Percentiles rank a stretch among this genome's conserved stretches.
Evolutionary conservation across 2,113 vertebrate genomes (phyloP).

Genomic region (Hyperopisus bebe): DNA sequence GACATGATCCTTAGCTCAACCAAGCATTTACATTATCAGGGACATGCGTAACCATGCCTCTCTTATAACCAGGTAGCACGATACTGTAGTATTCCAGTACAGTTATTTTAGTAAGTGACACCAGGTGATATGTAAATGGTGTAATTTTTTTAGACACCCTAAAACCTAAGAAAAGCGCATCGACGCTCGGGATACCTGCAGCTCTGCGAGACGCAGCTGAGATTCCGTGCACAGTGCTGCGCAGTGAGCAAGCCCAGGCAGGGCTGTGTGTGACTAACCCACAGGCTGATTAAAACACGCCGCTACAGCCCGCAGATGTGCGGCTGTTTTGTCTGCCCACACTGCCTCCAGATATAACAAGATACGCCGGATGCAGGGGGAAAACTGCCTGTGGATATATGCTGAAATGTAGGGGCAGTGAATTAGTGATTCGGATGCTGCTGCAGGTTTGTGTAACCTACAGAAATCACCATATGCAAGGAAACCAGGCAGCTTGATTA

Average conservation of each 20-base stretch:
- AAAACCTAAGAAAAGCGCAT: background rate
- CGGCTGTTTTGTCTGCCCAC: background rate
- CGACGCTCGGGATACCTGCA: background rate
- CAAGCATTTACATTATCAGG: background rate
- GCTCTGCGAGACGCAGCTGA: background rate
- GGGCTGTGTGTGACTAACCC: slow-evolving; percentile 3
- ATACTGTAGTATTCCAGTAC: background rate
- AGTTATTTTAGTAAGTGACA: background rate
- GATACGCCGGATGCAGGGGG: background rate
- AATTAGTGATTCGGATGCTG: background rate
- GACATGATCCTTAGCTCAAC: background rate
- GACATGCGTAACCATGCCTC: background rate
- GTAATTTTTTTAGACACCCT: background rate
- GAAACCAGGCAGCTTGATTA: background rate
- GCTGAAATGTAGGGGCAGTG: background rate
- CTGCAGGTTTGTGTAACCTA: background rate
- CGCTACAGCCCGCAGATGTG: background rate
- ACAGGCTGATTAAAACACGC: background rate
- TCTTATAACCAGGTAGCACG: background rate
- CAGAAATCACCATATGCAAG: background rate
- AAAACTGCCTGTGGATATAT: background rate
- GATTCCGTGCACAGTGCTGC: background rate
- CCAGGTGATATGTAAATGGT: background rate
- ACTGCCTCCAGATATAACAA: background rate
- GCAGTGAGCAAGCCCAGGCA: background rate